Evolutionary conservation across 2,888 invertebrate species (phyloP), one percentile per base, ranked within the genome.

Genomic region (Poecilobothrus nobilitatus): DNA sequence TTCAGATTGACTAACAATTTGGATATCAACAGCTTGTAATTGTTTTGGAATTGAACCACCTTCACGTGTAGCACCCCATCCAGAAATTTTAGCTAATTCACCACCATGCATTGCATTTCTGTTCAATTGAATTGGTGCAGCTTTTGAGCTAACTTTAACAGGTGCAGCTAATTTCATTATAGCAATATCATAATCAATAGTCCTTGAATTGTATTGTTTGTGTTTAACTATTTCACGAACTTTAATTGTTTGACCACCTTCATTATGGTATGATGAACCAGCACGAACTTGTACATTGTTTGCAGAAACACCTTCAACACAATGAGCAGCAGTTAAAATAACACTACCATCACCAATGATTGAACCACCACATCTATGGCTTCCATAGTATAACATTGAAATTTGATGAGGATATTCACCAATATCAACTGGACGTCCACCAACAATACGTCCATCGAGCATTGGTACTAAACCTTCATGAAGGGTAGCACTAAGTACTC

Each of bases 281-380:
- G 81, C 85, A 15, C 67, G 27, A 1, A 71, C 53, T 21, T 21
- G 6, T 21, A 63, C 9, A 8, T 34, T 66, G 9, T 15, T 8
- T 6, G 20, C 15, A 8, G 20, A 21, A 12, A 67, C 20, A 7
- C 80, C 80, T 41, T 73, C 70, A 62, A 84, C 76, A 73, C 86
- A 86, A 74, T 86, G 85, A 3, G 85, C 86, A 20, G 86, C 86
- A 1, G 86, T 86, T 4, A 86, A 67, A 1, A 84, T 78, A n/a
- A 41, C 53, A 66, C 84, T 82, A 64, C 83, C 78, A 33, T 74
- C 74, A 34, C 80, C 80, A 27, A 86, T 76, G 20, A 86, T 82
- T 8, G 83, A 75, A 0, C 84, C 86, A 0, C 86, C 86, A 71
- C 86, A 86, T 0, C 79, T 75, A 71, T 86, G 85, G 0, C 77